Conservation (phyloP, 2,888 invertebrate species). For the Rotaria sp. region DNA sequence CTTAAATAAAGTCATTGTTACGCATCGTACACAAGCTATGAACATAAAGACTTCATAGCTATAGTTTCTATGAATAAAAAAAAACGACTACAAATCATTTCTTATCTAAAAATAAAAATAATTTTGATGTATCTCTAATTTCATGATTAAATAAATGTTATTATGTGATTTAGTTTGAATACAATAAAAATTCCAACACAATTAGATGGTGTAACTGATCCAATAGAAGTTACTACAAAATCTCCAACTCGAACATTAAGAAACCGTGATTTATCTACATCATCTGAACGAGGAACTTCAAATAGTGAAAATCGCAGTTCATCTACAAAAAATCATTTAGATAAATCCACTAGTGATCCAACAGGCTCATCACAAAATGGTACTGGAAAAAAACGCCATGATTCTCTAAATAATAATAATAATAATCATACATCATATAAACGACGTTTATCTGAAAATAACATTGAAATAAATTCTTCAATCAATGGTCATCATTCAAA, state of each 20-base stretch:
- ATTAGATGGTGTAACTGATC: background rate
- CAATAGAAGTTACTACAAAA: background rate
- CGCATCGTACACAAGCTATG: too few species aligned
- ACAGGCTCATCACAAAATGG: background rate
- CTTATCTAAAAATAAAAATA: too few species aligned
- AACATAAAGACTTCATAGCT: too few species aligned
- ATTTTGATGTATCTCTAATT: too few species aligned
- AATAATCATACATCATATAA: background rate
- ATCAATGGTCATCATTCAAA: background rate
- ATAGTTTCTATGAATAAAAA: too few species aligned
- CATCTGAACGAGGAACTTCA: background rate
- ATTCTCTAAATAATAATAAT: background rate
- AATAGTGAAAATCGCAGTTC: background rate
- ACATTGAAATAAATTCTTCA: background rate
- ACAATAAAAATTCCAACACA: background rate
- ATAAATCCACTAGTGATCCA: background rate
- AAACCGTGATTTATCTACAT: background rate
- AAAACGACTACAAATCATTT: too few species aligned
- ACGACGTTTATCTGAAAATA: slow-evolving; percentile 9
- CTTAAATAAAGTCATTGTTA: too few species aligned
- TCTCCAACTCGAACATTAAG: background rate
- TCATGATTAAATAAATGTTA: background rate
- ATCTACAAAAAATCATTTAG: background rate
- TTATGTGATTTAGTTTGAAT: background rate
- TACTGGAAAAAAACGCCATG: background rate